Percentiles rank a stretch among this genome's conserved stretches.
These are phyloP conservation scores for Cirrhinus mrigala DNA, from an alignment of 2,797 vertebrate genomes.

Conservation along the genomic window DNA sequence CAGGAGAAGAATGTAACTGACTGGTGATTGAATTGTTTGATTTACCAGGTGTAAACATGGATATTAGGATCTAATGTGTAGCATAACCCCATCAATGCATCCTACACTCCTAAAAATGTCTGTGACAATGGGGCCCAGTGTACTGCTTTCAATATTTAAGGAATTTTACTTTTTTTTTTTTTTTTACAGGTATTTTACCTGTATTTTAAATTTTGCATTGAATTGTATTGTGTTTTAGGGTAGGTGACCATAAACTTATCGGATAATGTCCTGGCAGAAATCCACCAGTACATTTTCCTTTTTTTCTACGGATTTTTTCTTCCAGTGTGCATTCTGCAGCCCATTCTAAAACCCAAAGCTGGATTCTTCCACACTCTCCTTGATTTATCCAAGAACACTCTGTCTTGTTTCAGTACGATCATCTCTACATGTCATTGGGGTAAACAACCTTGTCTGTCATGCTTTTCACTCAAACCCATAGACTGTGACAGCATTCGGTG, in stretches of 20 bases:
- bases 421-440: not conserved
- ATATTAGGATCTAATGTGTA: too few species aligned
- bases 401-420: slow-evolving; percentile 1
- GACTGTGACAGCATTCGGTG: slow-evolving; percentile 29
- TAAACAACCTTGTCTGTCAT: slow-evolving; percentile 19
- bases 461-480: slow-evolving; percentile 31
- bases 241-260: not conserved
- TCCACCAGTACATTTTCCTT: not conserved
- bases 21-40: too few species aligned
- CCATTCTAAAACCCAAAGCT: not conserved
- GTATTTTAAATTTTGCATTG: too few species aligned
- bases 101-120: too few species aligned
- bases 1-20: too few species aligned
- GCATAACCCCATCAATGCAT: too few species aligned
- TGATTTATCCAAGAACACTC: not conserved
- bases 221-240: not conserved
- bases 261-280: not conserved
- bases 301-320: not conserved
- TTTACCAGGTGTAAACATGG: too few species aligned
- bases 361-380: not conserved
- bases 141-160: too few species aligned
- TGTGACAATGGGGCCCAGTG: too few species aligned
- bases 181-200: too few species aligned
- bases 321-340: not conserved
- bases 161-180: too few species aligned